These are phyloP conservation scores for Odontamblyopus rebecca DNA, from an alignment of 2,797 vertebrate genomes.

Conservation along the genomic window DNA sequence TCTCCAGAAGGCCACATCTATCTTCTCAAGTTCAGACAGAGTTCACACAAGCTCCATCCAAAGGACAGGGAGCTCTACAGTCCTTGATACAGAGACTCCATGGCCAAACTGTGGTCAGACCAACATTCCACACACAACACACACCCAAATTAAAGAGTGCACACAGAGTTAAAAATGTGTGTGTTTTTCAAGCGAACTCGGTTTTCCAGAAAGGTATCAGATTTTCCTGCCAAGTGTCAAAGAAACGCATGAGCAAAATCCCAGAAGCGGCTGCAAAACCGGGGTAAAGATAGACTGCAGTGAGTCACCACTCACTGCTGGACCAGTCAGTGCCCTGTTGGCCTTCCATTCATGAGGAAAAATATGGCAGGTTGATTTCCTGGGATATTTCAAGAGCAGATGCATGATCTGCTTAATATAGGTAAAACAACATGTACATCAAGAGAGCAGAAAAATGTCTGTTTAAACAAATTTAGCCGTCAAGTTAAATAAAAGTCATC, in stretches of 20 bases:
- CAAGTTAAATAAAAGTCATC: slow-evolving; percentile 39
- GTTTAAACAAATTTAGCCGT: slow-evolving; percentile 34
- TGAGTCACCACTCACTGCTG: slow-evolving; percentile 54
- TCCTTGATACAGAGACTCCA: slow-evolving; percentile 61
- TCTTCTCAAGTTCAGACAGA: slow-evolving; percentile 57
- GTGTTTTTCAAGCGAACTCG: slow-evolving; percentile 43
- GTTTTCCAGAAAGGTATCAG: slow-evolving; percentile 57
- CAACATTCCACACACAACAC: slow-evolving; percentile 61
- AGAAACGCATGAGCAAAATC: slow-evolving; percentile 51
- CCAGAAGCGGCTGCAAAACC: slow-evolving; percentile 38
- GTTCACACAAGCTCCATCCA: slow-evolving; percentile 57
- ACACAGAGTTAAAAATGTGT: slow-evolving; percentile 68
- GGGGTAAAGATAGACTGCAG: slow-evolving; percentile 53
- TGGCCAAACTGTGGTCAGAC: slow-evolving; percentile 65
- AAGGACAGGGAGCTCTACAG: slow-evolving; percentile 50
- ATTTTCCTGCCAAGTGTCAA: slow-evolving; percentile 62
- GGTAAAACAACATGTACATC: slow-evolving; percentile 34
- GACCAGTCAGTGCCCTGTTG: slow-evolving; percentile 50
- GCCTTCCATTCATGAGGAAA: slow-evolving; percentile 37
- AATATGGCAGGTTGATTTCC: slow-evolving; percentile 33
- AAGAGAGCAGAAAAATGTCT: slow-evolving; percentile 20
- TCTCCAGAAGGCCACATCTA: slow-evolving; percentile 22
- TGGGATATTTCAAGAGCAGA: slow-evolving; percentile 42
- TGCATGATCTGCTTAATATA: slow-evolving; percentile 18
- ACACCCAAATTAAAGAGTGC: slow-evolving; percentile 75